phyloP scores from a whole-genome alignment of 2,797 vertebrate species.

The Heliangelus exortis region DNA sequence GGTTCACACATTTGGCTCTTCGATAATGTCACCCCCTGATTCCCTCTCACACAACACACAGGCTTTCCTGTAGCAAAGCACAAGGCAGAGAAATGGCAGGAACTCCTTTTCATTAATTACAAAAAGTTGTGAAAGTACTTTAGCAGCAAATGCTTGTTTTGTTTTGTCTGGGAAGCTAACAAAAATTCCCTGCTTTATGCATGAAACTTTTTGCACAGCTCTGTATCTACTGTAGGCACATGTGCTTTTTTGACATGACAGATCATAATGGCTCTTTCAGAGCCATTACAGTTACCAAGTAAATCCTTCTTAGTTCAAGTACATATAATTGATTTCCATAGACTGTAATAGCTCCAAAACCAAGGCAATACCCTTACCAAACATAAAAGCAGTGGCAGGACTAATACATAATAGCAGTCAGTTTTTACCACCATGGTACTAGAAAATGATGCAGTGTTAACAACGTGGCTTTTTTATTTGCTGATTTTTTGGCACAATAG shows the following conservation, averaged over 20 bases:
- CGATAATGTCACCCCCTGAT: neutral
- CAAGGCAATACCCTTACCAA: constrained; percentile 75
- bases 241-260: constrained; percentile 64
- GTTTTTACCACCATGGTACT: constrained; percentile 63
- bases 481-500: constrained; percentile 62
- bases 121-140: constrained; percentile 12
- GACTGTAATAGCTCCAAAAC: constrained; percentile 79
- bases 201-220: constrained; percentile 41
- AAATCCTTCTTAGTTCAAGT: constrained; percentile 80
- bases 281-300: constrained; percentile 79
- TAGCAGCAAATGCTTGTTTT: neutral
- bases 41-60: neutral
- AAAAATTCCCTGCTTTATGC: constrained; percentile 6
- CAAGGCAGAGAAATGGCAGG: neutral
- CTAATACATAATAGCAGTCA: constrained; percentile 69
- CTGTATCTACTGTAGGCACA: constrained; percentile 33
- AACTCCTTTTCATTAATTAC: neutral
- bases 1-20: constrained; percentile 2
- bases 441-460: constrained; percentile 68
- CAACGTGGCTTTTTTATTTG: constrained; percentile 52
- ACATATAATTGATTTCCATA: constrained; percentile 78
- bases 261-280: constrained; percentile 77
- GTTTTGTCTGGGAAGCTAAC: neutral
- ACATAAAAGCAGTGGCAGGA: constrained; percentile 72
- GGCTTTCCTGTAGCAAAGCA: neutral